A percentile compares a stretch with the other conserved stretches of the same genome.
Conservation (phyloP, 92 coral and sea anemone genomes). For the Anthopleura xanthogrammica region DNA sequence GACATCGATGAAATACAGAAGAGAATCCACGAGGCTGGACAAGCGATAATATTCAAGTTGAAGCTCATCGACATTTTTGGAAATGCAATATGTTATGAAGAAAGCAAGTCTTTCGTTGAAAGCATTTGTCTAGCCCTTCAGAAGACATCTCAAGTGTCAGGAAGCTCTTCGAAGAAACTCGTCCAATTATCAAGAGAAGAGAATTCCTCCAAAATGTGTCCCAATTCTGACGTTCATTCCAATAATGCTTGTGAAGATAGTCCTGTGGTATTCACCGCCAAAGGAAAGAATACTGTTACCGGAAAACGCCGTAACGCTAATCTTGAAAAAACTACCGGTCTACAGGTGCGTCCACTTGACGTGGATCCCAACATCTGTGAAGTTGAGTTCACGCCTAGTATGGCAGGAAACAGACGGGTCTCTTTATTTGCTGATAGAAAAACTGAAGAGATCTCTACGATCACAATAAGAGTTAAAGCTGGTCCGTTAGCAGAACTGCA, state of each 20-base stretch:
- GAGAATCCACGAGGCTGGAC: background rate
- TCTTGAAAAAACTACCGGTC: background rate
- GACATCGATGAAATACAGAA: background rate
- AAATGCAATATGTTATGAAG: constrained; percentile 1
- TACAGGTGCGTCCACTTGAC: background rate
- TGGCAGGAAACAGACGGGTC: background rate
- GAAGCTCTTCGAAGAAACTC: too few species aligned
- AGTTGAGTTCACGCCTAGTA: background rate
- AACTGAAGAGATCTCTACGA: background rate
- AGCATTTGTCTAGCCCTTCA: background rate
- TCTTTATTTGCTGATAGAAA: background rate
- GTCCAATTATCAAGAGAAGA: too few species aligned
- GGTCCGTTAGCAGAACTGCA: background rate
- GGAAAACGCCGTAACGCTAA: background rate
- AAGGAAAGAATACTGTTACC: too few species aligned
- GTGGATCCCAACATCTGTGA: background rate
- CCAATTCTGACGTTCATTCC: background rate
- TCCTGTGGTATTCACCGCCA: too few species aligned
- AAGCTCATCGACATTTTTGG: background rate
- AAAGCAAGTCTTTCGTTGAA: background rate
- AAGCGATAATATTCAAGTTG: background rate
- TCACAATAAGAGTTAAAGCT: background rate
- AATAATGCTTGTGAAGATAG: too few species aligned
- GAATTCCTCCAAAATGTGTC: background rate
- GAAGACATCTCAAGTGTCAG: too few species aligned